Conservation (phyloP, 2,888 invertebrate species). For the Athripsodes cinereus region DNA sequence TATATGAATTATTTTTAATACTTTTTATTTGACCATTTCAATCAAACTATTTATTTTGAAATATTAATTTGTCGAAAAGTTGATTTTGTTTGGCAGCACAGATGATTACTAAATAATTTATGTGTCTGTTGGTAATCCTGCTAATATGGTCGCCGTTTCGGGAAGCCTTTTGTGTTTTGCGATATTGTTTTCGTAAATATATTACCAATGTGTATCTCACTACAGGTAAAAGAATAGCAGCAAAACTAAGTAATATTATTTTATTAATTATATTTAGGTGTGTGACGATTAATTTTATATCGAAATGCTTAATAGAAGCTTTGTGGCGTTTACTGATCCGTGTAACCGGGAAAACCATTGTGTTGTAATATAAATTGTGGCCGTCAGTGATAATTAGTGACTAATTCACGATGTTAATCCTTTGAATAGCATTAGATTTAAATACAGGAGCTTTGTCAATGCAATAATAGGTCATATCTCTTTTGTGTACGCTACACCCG, state of each 20-base stretch:
- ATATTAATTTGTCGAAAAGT: too few relatives aligned
- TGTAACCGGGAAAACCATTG: slow-evolving; percentile 22
- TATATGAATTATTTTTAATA: too few relatives aligned
- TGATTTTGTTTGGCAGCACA: too few relatives aligned
- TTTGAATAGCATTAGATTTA: neutral
- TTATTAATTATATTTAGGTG: slow-evolving; percentile 7
- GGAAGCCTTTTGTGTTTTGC: slow-evolving; percentile 55
- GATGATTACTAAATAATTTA: too few relatives aligned
- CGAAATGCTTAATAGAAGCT: slow-evolving; percentile 7
- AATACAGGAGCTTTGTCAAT: neutral
- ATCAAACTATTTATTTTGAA: too few relatives aligned
- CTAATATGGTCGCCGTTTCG: slow-evolving; percentile 21
- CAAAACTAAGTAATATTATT: neutral
- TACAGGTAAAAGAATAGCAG: slow-evolving; percentile 1
- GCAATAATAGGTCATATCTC: neutral
- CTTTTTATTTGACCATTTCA: too few relatives aligned
- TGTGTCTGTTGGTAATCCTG: slow-evolving; percentile 20
- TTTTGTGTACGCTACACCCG: slow-evolving; percentile 12
- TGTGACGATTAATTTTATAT: slow-evolving; percentile 11
- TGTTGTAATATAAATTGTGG: slow-evolving; percentile 12
- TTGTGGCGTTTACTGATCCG: slow-evolving; percentile 17
- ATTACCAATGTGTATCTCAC: slow-evolving; percentile 13
- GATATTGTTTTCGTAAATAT: slow-evolving; percentile 40
- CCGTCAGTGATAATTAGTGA: slow-evolving; percentile 1
- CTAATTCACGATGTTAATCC: neutral